These are phyloP conservation scores for Telmatochromis sp. DNA, from an alignment of 2,113 vertebrate species.

Conservation along the genomic window DNA sequence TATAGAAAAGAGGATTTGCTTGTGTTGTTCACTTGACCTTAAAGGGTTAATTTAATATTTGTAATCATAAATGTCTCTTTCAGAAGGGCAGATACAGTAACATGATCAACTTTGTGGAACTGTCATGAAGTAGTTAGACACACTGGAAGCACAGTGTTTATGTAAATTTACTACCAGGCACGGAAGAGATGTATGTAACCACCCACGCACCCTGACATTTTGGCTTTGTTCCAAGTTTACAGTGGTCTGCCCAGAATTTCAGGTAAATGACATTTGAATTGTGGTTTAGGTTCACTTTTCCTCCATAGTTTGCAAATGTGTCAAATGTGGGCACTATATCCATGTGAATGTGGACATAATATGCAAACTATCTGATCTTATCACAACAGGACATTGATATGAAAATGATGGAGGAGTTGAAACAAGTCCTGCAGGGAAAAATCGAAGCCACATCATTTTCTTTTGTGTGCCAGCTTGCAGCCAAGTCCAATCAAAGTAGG, in stretches of 20 bases:
- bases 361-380: background rate
- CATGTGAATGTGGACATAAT: background rate
- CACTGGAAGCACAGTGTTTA: background rate
- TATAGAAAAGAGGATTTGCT: background rate
- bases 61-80: background rate
- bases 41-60: background rate
- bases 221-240: background rate
- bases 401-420: constrained; percentile 1
- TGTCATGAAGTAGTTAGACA: background rate
- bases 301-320: background rate
- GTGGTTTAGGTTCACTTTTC: background rate
- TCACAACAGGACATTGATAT: background rate
- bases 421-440: constrained; percentile 19
- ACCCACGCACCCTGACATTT: background rate
- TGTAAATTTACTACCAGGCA: background rate
- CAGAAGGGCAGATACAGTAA: background rate
- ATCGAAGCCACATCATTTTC: background rate
- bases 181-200: background rate
- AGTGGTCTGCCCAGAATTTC: background rate
- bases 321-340: background rate
- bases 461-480: background rate
- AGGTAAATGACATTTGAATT: background rate
- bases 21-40: background rate
- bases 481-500: background rate
- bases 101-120: background rate